Percentiles rank a stretch among this genome's conserved stretches.
Evolutionary conservation across 2,113 vertebrate genomes (phyloP).

Genomic region (Mandrillus leucophaeus): DNA sequence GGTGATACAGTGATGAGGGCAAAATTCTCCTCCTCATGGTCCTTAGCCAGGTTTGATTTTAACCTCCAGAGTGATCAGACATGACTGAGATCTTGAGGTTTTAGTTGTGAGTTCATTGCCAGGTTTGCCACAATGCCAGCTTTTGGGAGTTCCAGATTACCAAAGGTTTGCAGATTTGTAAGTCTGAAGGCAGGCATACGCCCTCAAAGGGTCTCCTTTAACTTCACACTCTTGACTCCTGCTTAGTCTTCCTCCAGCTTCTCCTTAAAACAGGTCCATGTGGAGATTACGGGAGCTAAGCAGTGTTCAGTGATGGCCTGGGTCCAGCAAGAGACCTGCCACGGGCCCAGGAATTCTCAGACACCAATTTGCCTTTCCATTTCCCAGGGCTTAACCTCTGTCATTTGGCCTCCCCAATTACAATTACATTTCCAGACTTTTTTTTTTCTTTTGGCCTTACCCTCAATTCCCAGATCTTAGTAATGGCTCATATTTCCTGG

Average conservation of each 20-base stretch:
- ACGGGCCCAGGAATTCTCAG: slow-evolving; percentile 67
- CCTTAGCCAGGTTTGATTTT: slow-evolving; percentile 17
- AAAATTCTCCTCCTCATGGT: neutral
- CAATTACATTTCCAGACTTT: slow-evolving; percentile 78
- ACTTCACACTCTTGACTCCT: neutral
- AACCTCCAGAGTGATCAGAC: neutral
- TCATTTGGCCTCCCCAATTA: slow-evolving; percentile 70
- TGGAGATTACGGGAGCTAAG: neutral
- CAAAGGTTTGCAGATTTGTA: neutral
- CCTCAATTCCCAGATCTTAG: slow-evolving; percentile 76
- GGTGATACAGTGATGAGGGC: neutral
- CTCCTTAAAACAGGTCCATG: neutral
- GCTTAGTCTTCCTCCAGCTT: slow-evolving; percentile 14
- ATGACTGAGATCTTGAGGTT: neutral
- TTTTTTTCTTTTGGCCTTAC: slow-evolving; percentile 53
- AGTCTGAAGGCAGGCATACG: neutral
- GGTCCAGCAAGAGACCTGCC: slow-evolving; percentile 50
- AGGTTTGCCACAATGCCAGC: neutral
- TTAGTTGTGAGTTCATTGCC: neutral
- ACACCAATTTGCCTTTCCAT: slow-evolving; percentile 69
- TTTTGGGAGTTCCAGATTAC: neutral
- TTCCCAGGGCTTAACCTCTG: slow-evolving; percentile 77
- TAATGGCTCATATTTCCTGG: slow-evolving; percentile 77
- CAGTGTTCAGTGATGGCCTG: slow-evolving; percentile 14
- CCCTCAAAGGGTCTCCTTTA: neutral